Conservation (phyloP, 2,797 vertebrate species). For the Harpagifer antarcticus region DNA sequence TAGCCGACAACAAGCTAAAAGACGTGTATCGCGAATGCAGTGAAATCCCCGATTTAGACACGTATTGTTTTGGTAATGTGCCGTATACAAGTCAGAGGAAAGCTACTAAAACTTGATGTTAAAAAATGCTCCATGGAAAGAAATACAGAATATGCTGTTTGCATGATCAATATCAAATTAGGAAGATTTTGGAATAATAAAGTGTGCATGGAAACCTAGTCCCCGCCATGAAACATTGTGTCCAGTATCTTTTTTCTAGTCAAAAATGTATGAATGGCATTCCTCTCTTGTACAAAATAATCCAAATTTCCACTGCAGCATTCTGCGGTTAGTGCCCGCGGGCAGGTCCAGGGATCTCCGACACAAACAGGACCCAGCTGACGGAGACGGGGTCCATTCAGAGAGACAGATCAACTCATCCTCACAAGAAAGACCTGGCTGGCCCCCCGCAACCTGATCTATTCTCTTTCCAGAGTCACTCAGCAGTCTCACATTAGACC, state of each 20-base stretch:
- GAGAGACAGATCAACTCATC: constrained; percentile 61
- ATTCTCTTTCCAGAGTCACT: constrained; percentile 70
- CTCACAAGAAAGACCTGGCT: constrained; percentile 63
- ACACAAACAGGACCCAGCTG: constrained; percentile 60
- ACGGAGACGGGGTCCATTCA: constrained; percentile 64
- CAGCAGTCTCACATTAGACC: constrained; percentile 76
- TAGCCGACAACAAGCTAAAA: too few species aligned
- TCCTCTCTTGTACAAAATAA: constrained; percentile 64
- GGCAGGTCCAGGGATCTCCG: constrained; percentile 52
- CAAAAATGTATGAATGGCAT: constrained; percentile 67
- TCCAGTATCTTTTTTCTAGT: constrained; percentile 45
- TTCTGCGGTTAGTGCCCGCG: constrained; percentile 45
- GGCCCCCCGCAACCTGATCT: constrained; percentile 75
- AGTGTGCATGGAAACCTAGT: too few species aligned
- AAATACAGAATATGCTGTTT: too few species aligned
- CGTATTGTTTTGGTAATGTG: too few species aligned
- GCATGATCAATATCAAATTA: too few species aligned
- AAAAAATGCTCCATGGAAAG: too few species aligned
- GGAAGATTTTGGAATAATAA: too few species aligned
- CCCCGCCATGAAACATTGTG: constrained; percentile 10
- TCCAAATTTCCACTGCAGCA: constrained; percentile 56
- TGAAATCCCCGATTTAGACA: too few species aligned
- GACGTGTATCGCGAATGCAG: too few species aligned
- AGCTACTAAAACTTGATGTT: too few species aligned
- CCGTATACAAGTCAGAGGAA: too few species aligned